Conservation (phyloP, 1,140 invertebrate species). For the Propsilocerus akamusi region DNA sequence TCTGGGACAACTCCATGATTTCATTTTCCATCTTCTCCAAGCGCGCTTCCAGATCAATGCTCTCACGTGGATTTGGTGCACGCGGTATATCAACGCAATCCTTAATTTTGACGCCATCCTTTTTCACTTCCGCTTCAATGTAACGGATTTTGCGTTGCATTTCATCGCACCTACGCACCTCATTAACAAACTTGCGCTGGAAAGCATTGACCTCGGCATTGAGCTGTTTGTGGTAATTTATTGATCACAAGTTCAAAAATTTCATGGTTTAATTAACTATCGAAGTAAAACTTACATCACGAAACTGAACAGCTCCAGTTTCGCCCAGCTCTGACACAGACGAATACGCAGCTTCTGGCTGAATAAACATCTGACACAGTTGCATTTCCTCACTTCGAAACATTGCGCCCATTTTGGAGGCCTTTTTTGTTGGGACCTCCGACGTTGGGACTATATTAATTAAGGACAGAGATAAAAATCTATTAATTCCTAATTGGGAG, state of each 20-base stretch:
- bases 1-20: constrained; percentile 91
- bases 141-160: constrained; percentile 92
- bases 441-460: neutral
- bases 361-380: constrained; percentile 74
- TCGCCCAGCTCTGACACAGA: constrained; percentile 86
- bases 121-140: constrained; percentile 94
- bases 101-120: constrained; percentile 91
- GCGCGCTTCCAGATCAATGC: constrained; percentile 92
- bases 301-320: constrained; percentile 80
- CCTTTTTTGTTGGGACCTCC: neutral
- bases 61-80: constrained; percentile 93
- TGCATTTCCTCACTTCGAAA: constrained; percentile 86
- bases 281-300: constrained; percentile 50
- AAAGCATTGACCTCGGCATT: constrained; percentile 92
- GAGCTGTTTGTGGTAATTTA: constrained; percentile 31
- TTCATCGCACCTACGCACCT: constrained; percentile 85
- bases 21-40: constrained; percentile 85
- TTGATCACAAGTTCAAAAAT: neutral
- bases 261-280: neutral
- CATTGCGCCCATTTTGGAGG: constrained; percentile 23
- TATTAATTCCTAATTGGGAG: too few species aligned
- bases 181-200: constrained; percentile 90
- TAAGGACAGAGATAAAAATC: too few species aligned
- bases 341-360: constrained; percentile 84
- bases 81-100: constrained; percentile 96